A percentile compares a stretch with the other conserved stretches of the same genome.
phyloP scores from a whole-genome alignment of 2,888 invertebrate genomes.

The Lathronympha strigana region DNA sequence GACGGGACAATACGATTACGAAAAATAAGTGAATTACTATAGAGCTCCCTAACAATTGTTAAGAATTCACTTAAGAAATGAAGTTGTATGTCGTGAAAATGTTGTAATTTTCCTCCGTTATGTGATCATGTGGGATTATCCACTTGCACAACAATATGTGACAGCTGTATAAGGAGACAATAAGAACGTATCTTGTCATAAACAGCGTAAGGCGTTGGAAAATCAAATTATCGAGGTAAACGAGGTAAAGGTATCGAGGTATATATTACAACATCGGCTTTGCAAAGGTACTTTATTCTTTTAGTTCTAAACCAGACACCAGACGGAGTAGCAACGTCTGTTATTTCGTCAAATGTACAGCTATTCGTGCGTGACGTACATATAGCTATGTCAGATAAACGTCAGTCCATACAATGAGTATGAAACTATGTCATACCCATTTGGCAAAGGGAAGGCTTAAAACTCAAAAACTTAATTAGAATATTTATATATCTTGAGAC shows the following conservation, averaged over 20 bases:
- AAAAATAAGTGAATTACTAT: not conserved
- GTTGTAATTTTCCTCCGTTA: not conserved
- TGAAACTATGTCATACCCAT: too few relatives aligned
- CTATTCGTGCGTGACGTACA: too few relatives aligned
- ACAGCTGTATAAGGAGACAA: slow-evolving; percentile 15
- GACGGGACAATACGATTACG: not conserved
- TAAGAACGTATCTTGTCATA: slow-evolving; percentile 8
- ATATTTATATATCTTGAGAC: too few relatives aligned
- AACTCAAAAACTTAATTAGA: too few relatives aligned
- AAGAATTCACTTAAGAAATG: not conserved
- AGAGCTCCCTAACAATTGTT: not conserved
- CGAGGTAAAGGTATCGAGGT: too few relatives aligned
- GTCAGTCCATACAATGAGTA: too few relatives aligned
- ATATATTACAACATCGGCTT: slow-evolving; percentile 4
- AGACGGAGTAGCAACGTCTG: too few relatives aligned
- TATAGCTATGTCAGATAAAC: too few relatives aligned
- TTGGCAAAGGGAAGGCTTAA: too few relatives aligned
- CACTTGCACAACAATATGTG: slow-evolving; percentile 6
- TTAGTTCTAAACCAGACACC: too few relatives aligned
- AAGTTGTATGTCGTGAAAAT: not conserved
- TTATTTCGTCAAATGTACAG: too few relatives aligned
- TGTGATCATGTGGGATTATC: not conserved
- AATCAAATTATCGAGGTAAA: not conserved
- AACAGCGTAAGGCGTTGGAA: not conserved
- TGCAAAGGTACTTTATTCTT: too few relatives aligned